These are phyloP conservation scores for Sitodiplosis mosellana DNA, from an alignment of 1,140 invertebrate species.

Conservation along the genomic window DNA sequence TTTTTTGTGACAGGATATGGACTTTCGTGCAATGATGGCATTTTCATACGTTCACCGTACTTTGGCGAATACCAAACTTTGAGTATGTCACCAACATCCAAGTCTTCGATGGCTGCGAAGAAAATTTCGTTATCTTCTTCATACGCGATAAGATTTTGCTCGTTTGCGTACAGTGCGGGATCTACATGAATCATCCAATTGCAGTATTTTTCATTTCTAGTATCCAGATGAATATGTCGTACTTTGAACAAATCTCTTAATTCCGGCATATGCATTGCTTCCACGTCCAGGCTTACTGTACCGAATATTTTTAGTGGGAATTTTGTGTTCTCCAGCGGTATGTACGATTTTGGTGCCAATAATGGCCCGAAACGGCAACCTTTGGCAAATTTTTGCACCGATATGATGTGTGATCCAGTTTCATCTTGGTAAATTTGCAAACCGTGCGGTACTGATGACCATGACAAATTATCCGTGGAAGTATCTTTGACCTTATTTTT, in stretches of 20 bases:
- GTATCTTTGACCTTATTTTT: neutral
- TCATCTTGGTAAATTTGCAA: neutral
- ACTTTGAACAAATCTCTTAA: conserved; percentile 4
- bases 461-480: conserved; percentile 1
- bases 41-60: conserved; percentile 27
- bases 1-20: conserved; percentile 2
- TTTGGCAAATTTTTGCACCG: conserved; percentile 3
- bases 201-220: conserved; percentile 30
- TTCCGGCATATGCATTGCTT: conserved; percentile 2
- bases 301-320: conserved; percentile 3
- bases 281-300: conserved; percentile 7
- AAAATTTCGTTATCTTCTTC: conserved; percentile 37
- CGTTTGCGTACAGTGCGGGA: conserved; percentile 24
- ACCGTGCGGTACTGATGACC: conserved; percentile 2
- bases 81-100: conserved; percentile 32
- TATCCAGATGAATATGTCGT: conserved; percentile 30
- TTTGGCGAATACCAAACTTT: conserved; percentile 39
- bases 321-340: neutral
- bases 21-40: conserved; percentile 10
- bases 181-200: conserved; percentile 47
- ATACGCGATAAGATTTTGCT: conserved; percentile 45
- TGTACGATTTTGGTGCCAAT: conserved; percentile 1
- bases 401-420: neutral
- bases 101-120: conserved; percentile 34
- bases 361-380: conserved; percentile 4